Evolutionary conservation across 2,888 invertebrate species (phyloP).

Genomic region (Sylvicola cinctus): DNA sequence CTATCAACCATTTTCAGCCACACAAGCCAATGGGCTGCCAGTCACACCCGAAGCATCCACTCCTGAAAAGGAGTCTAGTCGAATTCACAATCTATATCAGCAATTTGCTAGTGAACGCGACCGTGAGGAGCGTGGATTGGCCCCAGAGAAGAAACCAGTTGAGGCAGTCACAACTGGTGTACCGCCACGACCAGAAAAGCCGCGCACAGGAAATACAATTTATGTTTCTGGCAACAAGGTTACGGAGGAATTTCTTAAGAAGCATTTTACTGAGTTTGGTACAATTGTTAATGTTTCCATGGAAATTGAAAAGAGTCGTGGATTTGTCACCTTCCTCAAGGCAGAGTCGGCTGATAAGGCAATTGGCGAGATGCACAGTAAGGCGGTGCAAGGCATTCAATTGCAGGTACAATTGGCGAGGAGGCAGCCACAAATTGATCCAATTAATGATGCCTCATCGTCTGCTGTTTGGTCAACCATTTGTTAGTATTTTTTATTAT

Average conservation of each 20-base stretch:
- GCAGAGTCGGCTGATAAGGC: constrained; percentile 70
- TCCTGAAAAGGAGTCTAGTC: constrained; percentile 30
- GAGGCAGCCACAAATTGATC: constrained; percentile 58
- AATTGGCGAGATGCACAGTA: constrained; percentile 61
- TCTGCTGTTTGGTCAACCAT: constrained; percentile 55
- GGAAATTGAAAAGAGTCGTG: constrained; percentile 69
- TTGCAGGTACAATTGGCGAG: constrained; percentile 65
- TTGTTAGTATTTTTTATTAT: constrained; percentile 22
- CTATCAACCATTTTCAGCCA: constrained; percentile 81
- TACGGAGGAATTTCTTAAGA: constrained; percentile 56
- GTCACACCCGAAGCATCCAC: constrained; percentile 39
- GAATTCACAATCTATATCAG: constrained; percentile 35
- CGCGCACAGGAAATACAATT: constrained; percentile 59
- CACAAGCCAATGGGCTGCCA: constrained; percentile 55
- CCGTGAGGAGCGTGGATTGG: constrained; percentile 35
- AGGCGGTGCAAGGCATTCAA: constrained; percentile 48
- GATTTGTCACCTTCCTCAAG: constrained; percentile 82
- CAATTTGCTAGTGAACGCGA: constrained; percentile 50
- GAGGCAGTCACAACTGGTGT: constrained; percentile 16
- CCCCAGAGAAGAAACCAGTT: constrained; percentile 25
- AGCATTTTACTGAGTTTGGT: constrained; percentile 49
- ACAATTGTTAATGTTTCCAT: constrained; percentile 61
- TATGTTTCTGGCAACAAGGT: constrained; percentile 63
- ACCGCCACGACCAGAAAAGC: constrained; percentile 31
- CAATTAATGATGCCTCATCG: constrained; percentile 49